These are phyloP conservation scores for Zeuzera pyrina DNA, from an alignment of 2,888 invertebrate genomes.

Conservation along the genomic window DNA sequence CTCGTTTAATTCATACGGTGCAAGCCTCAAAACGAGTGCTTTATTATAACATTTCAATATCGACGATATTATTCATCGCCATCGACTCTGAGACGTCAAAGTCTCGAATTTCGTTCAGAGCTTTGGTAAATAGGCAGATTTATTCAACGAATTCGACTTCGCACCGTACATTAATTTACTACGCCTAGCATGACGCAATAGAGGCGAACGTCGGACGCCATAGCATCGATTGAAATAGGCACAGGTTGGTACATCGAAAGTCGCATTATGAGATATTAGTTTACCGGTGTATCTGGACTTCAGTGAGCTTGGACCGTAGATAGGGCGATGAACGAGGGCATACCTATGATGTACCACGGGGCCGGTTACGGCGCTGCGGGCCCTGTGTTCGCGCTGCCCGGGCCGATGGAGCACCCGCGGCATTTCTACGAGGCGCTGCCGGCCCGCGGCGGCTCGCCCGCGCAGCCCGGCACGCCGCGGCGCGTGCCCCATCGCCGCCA, in stretches of 20 bases:
- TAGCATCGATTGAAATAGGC: conserved; percentile 29
- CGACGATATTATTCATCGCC: conserved; percentile 24
- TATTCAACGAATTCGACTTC: conserved; percentile 45
- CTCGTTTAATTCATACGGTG: conserved; percentile 44
- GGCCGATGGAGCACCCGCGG: no score
- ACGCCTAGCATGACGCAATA: conserved; percentile 61
- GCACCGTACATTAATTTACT: conserved; percentile 39
- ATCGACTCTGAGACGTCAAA: conserved; percentile 37
- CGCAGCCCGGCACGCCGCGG: conserved; percentile 26
- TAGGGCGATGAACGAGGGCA: conserved; percentile 55
- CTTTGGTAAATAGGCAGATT: conserved; percentile 45
- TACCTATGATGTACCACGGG: conserved; percentile 54
- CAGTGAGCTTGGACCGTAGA: no score
- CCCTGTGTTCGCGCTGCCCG: conserved; percentile 44
- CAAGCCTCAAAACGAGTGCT: conserved; percentile 42
- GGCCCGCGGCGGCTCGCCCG: conserved; percentile 24
- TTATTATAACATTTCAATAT: conserved; percentile 26
- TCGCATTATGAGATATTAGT: conserved; percentile 20
- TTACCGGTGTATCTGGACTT: conserved; percentile 20
- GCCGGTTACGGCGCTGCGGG: conserved; percentile 43
- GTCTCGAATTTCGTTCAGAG: conserved; percentile 64
- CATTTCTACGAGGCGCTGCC: conserved; percentile 19
- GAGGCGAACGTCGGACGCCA: conserved; percentile 33
- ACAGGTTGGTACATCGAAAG: conserved; percentile 41
- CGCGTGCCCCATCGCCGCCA: conserved; percentile 41